Base-by-base conservation (phyloP, 1,140 invertebrate species). In the Heliconius melpomene region DNA sequence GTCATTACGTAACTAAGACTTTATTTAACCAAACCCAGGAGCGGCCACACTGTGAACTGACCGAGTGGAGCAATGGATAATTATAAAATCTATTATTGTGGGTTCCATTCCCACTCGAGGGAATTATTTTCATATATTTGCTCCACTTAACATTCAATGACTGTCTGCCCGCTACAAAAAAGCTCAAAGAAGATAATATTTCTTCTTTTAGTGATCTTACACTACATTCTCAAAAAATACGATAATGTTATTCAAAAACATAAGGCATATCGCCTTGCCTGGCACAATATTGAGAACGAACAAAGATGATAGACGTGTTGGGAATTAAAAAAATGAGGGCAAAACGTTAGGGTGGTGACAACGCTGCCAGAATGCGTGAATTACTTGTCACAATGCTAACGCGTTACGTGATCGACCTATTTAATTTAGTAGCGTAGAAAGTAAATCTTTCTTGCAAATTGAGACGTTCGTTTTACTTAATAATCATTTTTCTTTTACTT, bases 261-360 rank as follows among this genome's bases (percentile, higher is more conserved):
- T 78, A 72, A 85, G 80, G 29, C 78, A 77, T 46, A 46, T 46
- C 40, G 82, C 78, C 84, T 86, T 86, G 84, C 81, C 83, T 38
- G 75, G 57, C 72, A 57, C 76, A 85, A 73, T 77, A 89, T 88
- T 87, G 85, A 92, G 86, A 82, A 88, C 82, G 87, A 88, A 90
- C 86, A 92, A 91, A 92, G 85, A 87, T 74, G 74, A 75, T 75
- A 86, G 82, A 91, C 91, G 91, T 90, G 90, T 83, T 75, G 84
- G 74, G 91, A 91, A 91, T 92, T 93, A 80, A 88, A 90, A 88
- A 90, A 91, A 87, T 80, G 79, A 84, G 83, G 80, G 82, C 83
- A 88, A 87, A 89, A 78, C 79, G 46, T 80, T 83, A 83, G 86
- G 86, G 88, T 84, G 87, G 85, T 70, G 84, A 83, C 88, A 88